These are phyloP conservation scores for Parochlus steinenii DNA, from an alignment of 2,888 invertebrate genomes.

Conservation along the genomic window DNA sequence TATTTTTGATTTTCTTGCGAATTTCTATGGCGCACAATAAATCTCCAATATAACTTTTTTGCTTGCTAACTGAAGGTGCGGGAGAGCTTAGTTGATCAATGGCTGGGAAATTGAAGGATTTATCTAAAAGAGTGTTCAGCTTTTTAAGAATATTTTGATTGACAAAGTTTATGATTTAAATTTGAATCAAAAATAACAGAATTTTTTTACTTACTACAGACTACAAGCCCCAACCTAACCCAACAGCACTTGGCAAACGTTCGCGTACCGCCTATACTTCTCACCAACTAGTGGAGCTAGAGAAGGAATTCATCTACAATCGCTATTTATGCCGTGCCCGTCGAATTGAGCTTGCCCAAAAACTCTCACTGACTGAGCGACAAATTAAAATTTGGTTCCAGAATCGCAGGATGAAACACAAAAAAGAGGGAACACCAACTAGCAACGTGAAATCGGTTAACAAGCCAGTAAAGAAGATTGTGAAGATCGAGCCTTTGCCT, in stretches of 20 bases:
- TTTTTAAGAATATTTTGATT: background rate
- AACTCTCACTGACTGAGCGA: constrained; percentile 78
- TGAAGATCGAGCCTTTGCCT: too few relatives aligned
- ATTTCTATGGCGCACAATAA: too few relatives aligned
- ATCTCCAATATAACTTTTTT: too few relatives aligned
- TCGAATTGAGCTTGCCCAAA: constrained; percentile 94
- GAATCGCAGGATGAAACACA: constrained; percentile 72
- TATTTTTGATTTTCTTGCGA: too few relatives aligned
- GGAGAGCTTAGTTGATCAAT: too few relatives aligned
- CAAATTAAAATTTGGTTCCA: constrained; percentile 87
- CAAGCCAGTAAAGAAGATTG: constrained; percentile 49
- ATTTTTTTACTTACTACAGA: background rate
- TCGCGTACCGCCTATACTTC: constrained; percentile 95
- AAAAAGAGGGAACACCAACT: constrained; percentile 57
- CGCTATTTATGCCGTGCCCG: constrained; percentile 87
- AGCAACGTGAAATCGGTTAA: constrained; percentile 72
- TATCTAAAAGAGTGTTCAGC: too few relatives aligned
- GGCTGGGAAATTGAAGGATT: too few relatives aligned
- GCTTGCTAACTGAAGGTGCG: too few relatives aligned
- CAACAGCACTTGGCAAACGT: too few relatives aligned
- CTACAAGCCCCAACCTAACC: background rate
- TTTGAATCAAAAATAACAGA: constrained; percentile 4
- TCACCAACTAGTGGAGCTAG: constrained; percentile 92
- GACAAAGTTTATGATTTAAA: background rate
- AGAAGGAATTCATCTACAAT: constrained; percentile 97